A percentile compares a stretch with the other conserved stretches of the same genome.
phyloP scores from a whole-genome alignment of 2,113 vertebrate genomes.

The Copsychus sechellarum region DNA sequence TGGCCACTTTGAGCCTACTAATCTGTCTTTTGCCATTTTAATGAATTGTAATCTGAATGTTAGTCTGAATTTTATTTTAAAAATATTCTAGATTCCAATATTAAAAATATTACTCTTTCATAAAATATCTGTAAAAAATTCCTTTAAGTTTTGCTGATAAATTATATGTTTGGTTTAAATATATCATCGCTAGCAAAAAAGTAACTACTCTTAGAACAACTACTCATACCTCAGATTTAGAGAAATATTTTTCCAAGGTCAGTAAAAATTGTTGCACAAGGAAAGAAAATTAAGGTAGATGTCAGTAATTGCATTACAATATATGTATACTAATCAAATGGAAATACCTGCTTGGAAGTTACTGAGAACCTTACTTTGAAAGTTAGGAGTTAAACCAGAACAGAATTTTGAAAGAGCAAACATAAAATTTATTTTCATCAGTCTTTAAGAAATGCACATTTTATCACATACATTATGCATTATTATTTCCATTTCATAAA shows the following conservation, averaged over 20 bases:
- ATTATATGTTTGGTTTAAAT: neutral
- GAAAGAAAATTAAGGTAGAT: neutral
- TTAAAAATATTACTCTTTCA: neutral
- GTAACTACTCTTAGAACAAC: neutral
- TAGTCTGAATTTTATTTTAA: neutral
- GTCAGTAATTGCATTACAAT: neutral
- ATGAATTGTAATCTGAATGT: neutral
- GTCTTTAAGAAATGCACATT: neutral
- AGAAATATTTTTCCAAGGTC: slow-evolving; percentile 10
- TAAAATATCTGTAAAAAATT: slow-evolving; percentile 7
- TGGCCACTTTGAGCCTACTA: neutral
- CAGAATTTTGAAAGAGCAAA: neutral
- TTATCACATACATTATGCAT: neutral
- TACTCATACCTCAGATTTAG: neutral
- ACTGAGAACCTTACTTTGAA: neutral
- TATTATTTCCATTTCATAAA: neutral
- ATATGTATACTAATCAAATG: neutral
- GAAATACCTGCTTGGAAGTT: neutral
- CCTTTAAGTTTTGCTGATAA: slow-evolving; percentile 6
- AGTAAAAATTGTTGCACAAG: neutral
- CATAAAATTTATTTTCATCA: neutral
- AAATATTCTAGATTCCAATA: neutral
- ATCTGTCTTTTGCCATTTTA: neutral
- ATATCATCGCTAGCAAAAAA: neutral
- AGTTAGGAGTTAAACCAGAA: neutral